These are phyloP conservation scores for Gonatopus flavifemur DNA, from an alignment of 1,140 invertebrate species.

Conservation along the genomic window DNA sequence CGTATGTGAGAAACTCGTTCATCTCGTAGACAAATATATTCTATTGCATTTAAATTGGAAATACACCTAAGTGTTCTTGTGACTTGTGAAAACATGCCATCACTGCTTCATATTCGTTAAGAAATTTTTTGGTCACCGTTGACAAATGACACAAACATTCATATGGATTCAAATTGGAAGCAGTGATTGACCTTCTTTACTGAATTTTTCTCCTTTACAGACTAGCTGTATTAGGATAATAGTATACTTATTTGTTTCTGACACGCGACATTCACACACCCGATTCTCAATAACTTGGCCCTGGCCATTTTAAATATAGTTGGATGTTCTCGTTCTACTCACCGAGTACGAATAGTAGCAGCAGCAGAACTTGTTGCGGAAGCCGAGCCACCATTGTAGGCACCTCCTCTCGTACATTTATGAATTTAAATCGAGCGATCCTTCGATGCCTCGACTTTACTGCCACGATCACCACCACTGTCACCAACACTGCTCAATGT, in stretches of 20 bases:
- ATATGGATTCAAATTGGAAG: too few relatives aligned
- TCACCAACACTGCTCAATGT: conserved; percentile 26
- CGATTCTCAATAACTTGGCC: neutral
- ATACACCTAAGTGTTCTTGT: too few relatives aligned
- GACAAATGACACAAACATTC: too few relatives aligned
- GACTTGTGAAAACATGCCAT: too few relatives aligned
- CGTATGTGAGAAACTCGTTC: too few relatives aligned
- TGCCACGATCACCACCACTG: conserved; percentile 40
- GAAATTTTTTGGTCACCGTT: too few relatives aligned
- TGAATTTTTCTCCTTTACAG: too few relatives aligned
- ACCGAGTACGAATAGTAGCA: conserved; percentile 52
- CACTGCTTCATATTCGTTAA: too few relatives aligned
- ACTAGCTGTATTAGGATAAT: too few relatives aligned
- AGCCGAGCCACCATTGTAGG: conserved; percentile 52
- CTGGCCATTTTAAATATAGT: neutral
- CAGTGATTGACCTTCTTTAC: too few relatives aligned
- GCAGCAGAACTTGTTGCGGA: conserved; percentile 54
- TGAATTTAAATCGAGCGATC: conserved; percentile 47
- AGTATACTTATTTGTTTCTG: neutral
- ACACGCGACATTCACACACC: neutral
- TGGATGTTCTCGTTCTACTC: conserved; percentile 31
- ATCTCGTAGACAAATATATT: too few relatives aligned
- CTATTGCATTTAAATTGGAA: too few relatives aligned
- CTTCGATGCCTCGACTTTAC: conserved; percentile 36
- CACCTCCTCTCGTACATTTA: conserved; percentile 49